Evolutionary conservation across 1,140 invertebrate species (phyloP).

Genomic region (Cydia fagiglandana): DNA sequence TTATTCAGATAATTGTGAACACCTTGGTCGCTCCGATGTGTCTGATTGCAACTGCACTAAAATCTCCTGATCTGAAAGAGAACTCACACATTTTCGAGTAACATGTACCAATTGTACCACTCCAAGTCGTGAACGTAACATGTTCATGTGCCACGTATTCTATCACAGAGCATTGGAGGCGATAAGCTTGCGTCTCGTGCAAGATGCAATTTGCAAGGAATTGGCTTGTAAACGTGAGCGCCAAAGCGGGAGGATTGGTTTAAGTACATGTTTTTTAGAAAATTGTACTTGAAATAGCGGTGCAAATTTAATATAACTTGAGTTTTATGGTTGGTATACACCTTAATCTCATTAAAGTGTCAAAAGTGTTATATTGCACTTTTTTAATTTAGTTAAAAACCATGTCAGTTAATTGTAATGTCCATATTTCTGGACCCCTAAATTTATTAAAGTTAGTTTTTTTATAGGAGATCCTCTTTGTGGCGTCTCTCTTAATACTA

Average conservation of each 20-base stretch:
- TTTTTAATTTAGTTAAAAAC: no score
- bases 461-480: no score
- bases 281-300: not conserved
- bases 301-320: not conserved
- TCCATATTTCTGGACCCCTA: no score
- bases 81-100: not conserved
- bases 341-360: no score
- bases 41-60: no score
- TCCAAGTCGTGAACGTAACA: not conserved
- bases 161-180: not conserved
- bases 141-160: not conserved
- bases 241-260: not conserved
- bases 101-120: not conserved
- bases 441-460: no score
- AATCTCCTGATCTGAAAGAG: not conserved
- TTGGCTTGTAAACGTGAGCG: not conserved
- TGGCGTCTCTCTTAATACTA: no score
- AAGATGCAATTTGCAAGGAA: slow-evolving; percentile 13
- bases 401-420: no score
- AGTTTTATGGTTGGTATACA: no score
- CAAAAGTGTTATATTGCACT: no score
- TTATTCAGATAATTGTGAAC: no score
- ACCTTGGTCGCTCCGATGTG: no score
- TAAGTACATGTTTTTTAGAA: not conserved
- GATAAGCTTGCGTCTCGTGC: not conserved